phyloP scores from a whole-genome alignment of 2,888 invertebrate species.

The Calliphora vomitoria region DNA sequence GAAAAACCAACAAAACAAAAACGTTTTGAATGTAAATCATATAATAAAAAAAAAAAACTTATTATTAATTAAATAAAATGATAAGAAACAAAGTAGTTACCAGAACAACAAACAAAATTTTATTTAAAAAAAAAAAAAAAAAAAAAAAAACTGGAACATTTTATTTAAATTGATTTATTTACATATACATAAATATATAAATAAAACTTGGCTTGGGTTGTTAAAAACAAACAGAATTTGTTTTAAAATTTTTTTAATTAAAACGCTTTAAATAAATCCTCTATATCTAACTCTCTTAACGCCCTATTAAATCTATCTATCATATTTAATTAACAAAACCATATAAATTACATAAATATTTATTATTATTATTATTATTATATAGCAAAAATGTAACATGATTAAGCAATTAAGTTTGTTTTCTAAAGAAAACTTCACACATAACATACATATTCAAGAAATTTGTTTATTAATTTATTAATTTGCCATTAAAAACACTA shows the following conservation, averaged over 20 bases:
- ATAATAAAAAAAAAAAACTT: not conserved
- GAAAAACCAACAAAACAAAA: conserved; percentile 29
- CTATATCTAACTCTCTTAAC: not conserved
- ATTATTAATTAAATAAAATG: conserved; percentile 9
- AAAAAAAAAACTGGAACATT: not conserved
- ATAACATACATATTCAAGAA: conserved; percentile 1
- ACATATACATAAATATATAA: not conserved
- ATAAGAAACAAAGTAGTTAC: conserved; percentile 35
- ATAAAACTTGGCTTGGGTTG: conserved; percentile 54
- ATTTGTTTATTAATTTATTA: conserved; percentile 35
- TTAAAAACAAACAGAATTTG: conserved; percentile 42
- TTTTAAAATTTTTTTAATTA: conserved; percentile 51
- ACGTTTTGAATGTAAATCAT: conserved; percentile 59
- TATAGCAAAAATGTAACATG: conserved; percentile 4
- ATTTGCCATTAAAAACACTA: conserved; percentile 8
- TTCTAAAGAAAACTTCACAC: not conserved
- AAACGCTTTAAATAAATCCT: conserved; percentile 27
- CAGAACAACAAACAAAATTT: conserved; percentile 25
- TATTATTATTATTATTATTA: conserved; percentile 20
- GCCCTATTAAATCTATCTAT: not conserved
- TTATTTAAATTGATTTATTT: conserved; percentile 18
- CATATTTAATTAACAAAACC: not conserved
- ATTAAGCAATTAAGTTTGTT: conserved; percentile 46
- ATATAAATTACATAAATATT: not conserved
- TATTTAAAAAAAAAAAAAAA: conserved; percentile 23